These are phyloP conservation scores for Aspidiotus destructor DNA, from an alignment of 2,888 invertebrate species.

Conservation along the genomic window DNA sequence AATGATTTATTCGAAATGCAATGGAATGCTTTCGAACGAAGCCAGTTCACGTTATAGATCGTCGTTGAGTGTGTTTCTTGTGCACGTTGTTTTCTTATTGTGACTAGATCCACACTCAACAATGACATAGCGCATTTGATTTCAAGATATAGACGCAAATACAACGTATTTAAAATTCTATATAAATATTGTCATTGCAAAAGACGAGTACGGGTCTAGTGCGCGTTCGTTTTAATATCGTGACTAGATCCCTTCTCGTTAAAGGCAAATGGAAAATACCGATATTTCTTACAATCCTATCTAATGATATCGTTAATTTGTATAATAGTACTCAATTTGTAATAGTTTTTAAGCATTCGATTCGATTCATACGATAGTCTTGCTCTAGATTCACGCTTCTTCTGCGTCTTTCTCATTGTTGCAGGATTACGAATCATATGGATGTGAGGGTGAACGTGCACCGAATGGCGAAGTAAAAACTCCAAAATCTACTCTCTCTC, in stretches of 20 bases:
- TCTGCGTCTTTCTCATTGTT: background rate
- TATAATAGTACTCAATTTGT: background rate
- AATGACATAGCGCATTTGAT: slow-evolving; percentile 41
- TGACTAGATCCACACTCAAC: slow-evolving; percentile 89
- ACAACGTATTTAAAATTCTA: background rate
- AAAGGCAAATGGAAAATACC: slow-evolving; percentile 46
- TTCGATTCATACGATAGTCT: too few species aligned
- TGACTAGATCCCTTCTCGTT: slow-evolving; percentile 88
- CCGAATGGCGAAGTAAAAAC: background rate
- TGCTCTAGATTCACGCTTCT: too few species aligned
- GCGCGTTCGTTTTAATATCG: slow-evolving; percentile 51
- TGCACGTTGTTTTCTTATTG: slow-evolving; percentile 49
- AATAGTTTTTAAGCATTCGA: background rate
- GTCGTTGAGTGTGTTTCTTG: slow-evolving; percentile 65
- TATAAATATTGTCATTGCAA: slow-evolving; percentile 42
- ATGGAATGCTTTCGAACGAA: background rate
- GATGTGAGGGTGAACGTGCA: too few species aligned
- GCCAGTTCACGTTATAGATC: slow-evolving; percentile 14
- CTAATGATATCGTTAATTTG: background rate
- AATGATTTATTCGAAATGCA: background rate
- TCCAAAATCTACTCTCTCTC: background rate
- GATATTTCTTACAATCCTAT: background rate
- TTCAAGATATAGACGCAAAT: background rate
- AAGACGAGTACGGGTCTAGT: slow-evolving; percentile 74
- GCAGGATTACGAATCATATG: background rate